phyloP scores from a whole-genome alignment of 2,113 vertebrate species.

The Vicugna pacos region DNA sequence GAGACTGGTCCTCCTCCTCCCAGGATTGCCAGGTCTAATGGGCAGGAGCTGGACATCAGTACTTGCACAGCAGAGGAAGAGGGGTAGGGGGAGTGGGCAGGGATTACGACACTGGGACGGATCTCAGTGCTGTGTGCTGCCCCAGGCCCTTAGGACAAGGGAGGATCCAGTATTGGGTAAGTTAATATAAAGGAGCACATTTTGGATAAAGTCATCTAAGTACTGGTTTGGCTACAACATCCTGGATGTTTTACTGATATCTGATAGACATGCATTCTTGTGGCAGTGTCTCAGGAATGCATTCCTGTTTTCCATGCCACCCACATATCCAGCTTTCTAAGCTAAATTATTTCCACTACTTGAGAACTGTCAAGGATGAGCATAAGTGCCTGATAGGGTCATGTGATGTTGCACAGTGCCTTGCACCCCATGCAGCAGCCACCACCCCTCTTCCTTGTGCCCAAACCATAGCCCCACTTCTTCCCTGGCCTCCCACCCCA shows the following conservation, averaged over 20 bases:
- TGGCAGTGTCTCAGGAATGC: background rate
- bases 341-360: slow-evolving; percentile 48
- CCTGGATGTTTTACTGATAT: background rate
- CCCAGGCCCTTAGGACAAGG: background rate
- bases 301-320: slow-evolving; percentile 52
- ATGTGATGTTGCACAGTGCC: background rate
- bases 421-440: background rate
- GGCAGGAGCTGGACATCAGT: background rate
- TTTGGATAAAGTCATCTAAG: background rate
- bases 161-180: background rate
- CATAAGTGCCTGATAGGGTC: background rate
- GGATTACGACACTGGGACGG: background rate
- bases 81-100: background rate
- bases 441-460: background rate
- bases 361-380: slow-evolving; percentile 46
- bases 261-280: background rate
- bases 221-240: background rate
- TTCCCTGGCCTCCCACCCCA: background rate
- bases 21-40: background rate
- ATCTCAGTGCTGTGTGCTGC: background rate
- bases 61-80: background rate
- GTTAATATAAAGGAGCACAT: background rate
- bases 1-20: too few relatives aligned
- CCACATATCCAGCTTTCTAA: slow-evolving; percentile 58
- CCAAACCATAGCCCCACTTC: too few relatives aligned